phyloP scores from a whole-genome alignment of 2,888 invertebrate genomes.

The Hesperia comma region DNA sequence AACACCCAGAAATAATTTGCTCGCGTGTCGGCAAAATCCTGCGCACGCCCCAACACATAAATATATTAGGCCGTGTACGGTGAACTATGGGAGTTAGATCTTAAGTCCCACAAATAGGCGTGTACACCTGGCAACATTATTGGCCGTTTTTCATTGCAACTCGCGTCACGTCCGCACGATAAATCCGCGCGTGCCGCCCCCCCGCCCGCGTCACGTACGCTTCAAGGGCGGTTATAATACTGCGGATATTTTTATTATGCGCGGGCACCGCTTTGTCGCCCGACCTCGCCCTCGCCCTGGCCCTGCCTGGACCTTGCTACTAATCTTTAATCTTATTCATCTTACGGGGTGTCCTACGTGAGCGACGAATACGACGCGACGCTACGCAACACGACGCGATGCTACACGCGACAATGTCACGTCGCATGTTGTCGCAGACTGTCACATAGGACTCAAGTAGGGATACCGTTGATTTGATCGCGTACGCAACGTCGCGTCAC shows the following conservation, averaged over 20 bases:
- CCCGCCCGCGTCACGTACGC: slow-evolving; percentile 24
- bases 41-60: not conserved
- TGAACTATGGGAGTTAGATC: not conserved
- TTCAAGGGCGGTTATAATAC: slow-evolving; percentile 22
- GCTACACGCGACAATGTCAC: too few species aligned
- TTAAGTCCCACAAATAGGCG: slow-evolving; percentile 12
- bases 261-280: slow-evolving; percentile 1
- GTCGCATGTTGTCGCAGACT: too few species aligned
- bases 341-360: too few species aligned
- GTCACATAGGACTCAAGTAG: too few species aligned
- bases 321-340: too few species aligned
- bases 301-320: not conserved
- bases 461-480: too few species aligned
- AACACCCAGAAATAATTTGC: too few species aligned
- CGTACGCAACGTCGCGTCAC: too few species aligned
- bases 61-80: not conserved
- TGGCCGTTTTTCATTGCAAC: slow-evolving; percentile 20
- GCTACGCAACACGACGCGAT: too few species aligned
- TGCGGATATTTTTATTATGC: slow-evolving; percentile 24
- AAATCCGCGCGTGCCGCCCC: slow-evolving; percentile 26
- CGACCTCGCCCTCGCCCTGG: not conserved
- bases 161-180: slow-evolving; percentile 17
- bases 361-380: too few species aligned
- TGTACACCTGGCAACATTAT: slow-evolving; percentile 27
- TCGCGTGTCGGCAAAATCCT: not conserved